Percentiles rank a stretch among this genome's conserved stretches.
phyloP scores from a whole-genome alignment of 2,797 vertebrate species.

The Gallinago stenura region DNA sequence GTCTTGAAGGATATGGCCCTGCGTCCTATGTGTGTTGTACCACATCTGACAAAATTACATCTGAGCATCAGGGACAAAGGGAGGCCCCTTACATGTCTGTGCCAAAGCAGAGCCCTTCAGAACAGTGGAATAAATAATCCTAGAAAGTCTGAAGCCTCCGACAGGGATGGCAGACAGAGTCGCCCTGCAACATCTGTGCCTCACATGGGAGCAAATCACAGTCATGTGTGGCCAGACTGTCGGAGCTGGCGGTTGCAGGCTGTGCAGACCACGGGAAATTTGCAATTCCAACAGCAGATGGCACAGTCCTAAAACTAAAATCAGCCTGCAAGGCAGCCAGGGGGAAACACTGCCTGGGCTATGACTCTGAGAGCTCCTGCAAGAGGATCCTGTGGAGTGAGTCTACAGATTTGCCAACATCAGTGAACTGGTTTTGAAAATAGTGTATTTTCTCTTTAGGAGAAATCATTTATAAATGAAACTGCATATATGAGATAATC shows the following conservation, averaged over 20 bases:
- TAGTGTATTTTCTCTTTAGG: background rate
- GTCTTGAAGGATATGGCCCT: background rate
- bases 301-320: slow-evolving; percentile 66
- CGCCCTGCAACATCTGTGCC: background rate
- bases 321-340: background rate
- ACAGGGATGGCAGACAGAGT: background rate
- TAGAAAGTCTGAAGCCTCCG: background rate
- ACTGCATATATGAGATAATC: background rate
- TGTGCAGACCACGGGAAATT: background rate
- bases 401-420: background rate
- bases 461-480: background rate
- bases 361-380: background rate
- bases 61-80: background rate
- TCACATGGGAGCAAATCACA: background rate
- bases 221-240: fast-evolving
- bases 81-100: fast-evolving
- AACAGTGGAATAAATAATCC: background rate
- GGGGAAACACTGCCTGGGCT: background rate
- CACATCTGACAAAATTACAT: background rate
- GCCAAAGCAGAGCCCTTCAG: background rate
- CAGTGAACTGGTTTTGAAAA: background rate
- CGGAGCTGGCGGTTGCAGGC: fast-evolving
- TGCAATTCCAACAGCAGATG: slow-evolving; percentile 64
- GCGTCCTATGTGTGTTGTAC: background rate
- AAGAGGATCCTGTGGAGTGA: background rate